A percentile compares a stretch with the other conserved stretches of the same genome.
These are phyloP conservation scores for Agrenia bidenticulata DNA, from an alignment of 2,888 invertebrate species.

Conservation along the genomic window DNA sequence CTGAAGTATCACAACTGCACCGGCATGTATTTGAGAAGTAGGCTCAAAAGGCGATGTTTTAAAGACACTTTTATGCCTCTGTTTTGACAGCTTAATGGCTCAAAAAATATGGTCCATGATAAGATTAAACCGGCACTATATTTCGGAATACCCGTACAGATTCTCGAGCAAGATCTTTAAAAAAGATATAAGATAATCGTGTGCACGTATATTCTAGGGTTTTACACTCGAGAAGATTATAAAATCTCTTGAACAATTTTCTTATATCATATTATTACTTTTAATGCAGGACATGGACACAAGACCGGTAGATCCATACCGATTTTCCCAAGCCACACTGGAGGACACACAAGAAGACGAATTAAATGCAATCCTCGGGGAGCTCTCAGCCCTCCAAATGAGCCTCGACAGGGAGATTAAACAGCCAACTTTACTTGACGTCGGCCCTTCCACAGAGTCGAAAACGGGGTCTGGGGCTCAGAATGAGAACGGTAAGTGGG, in stretches of 20 bases:
- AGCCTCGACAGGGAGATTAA: constrained; percentile 61
- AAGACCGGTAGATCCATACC: constrained; percentile 83
- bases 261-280: constrained; percentile 57
- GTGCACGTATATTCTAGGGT: too few relatives aligned
- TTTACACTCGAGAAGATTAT: too few relatives aligned
- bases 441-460: constrained; percentile 25
- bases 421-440: constrained; percentile 46
- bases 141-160: neutral
- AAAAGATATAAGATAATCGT: too few relatives aligned
- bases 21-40: too few relatives aligned
- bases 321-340: constrained; percentile 93
- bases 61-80: neutral
- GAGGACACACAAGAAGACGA: constrained; percentile 96
- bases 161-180: too few relatives aligned
- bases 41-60: too few relatives aligned
- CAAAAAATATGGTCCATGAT: constrained; percentile 4
- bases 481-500: constrained; percentile 43
- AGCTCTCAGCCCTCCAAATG: constrained; percentile 87
- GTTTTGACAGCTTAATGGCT: constrained; percentile 21
- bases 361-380: constrained; percentile 93
- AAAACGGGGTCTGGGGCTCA: constrained; percentile 27
- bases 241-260: constrained; percentile 29
- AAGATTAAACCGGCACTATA: constrained; percentile 12
- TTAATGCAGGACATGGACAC: constrained; percentile 69
- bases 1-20: too few relatives aligned